phyloP scores from a whole-genome alignment of 2,113 vertebrate species.

The Ascaphus truei region DNA sequence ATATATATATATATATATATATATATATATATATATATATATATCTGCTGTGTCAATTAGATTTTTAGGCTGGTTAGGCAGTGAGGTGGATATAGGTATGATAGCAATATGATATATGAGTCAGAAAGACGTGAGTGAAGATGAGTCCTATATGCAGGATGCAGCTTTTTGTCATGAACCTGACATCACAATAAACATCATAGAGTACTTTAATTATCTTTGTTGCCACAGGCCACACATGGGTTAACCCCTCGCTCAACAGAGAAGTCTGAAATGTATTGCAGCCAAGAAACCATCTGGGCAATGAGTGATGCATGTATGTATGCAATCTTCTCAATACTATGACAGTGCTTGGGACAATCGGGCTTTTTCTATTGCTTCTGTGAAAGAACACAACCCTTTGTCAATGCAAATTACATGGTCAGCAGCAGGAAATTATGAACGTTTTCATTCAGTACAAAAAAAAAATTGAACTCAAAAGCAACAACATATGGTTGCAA shows the following conservation, averaged over 20 bases:
- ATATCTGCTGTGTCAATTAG: too few relatives aligned
- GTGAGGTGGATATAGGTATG: too few relatives aligned
- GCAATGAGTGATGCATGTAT: conserved; percentile 16
- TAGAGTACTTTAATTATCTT: too few relatives aligned
- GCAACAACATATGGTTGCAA: conserved; percentile 1
- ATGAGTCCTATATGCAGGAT: too few relatives aligned
- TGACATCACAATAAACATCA: too few relatives aligned
- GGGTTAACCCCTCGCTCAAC: neutral
- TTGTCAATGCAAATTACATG: conserved; percentile 25
- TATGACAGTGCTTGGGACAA: conserved; percentile 1
- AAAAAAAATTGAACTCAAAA: neutral
- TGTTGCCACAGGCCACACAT: too few relatives aligned
- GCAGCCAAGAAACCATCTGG: neutral
- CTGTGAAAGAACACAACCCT: neutral
- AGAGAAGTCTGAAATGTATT: neutral
- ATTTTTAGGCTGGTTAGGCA: too few relatives aligned
- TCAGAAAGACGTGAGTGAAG: too few relatives aligned
- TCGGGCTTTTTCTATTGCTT: neutral
- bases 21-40: too few relatives aligned
- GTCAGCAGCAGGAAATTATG: conserved; percentile 13
- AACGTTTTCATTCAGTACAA: neutral
- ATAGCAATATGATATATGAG: too few relatives aligned
- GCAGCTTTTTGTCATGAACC: too few relatives aligned
- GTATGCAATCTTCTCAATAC: neutral
- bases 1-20: too few relatives aligned